Conservation (phyloP, 2,113 vertebrate genomes). For the Callionymus lyra region DNA sequence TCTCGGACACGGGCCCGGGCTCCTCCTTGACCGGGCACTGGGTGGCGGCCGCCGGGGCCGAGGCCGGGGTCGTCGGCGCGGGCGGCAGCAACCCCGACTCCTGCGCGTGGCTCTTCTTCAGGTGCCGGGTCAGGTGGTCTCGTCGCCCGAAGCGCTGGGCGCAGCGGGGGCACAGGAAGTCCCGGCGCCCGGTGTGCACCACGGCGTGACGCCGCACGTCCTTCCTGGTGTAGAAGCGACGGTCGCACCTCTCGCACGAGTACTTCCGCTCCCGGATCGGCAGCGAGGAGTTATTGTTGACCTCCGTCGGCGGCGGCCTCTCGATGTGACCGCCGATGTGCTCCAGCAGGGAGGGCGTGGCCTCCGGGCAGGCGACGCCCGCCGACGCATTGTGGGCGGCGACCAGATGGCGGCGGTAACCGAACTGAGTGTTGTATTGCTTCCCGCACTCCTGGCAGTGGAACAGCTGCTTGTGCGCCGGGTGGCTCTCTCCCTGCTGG, state of each 20-base stretch:
- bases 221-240: conserved; percentile 92
- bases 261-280: conserved; percentile 87
- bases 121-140: conserved; percentile 89
- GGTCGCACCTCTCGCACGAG: conserved; percentile 87
- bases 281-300: conserved; percentile 27
- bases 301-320: conserved; percentile 67
- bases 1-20: conserved; percentile 69
- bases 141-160: conserved; percentile 90
- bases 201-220: conserved; percentile 90
- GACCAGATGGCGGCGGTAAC: conserved; percentile 83
- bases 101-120: conserved; percentile 96
- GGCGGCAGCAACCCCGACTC: conserved; percentile 77
- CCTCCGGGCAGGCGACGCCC: conserved; percentile 79
- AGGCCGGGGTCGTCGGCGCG: conserved; percentile 60
- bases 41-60: conserved; percentile 65
- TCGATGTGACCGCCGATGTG: conserved; percentile 84
- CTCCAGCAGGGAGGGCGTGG: conserved; percentile 80
- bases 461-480: conserved; percentile 80
- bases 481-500: conserved; percentile 81
- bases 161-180: conserved; percentile 92
- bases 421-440: conserved; percentile 93
- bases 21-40: conserved; percentile 79
- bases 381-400: conserved; percentile 63
- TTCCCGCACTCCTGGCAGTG: conserved; percentile 91
- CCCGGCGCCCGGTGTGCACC: conserved; percentile 90